Base-by-base conservation (phyloP, 2,113 vertebrate species). In the Erythrolamprus reginae region DNA sequence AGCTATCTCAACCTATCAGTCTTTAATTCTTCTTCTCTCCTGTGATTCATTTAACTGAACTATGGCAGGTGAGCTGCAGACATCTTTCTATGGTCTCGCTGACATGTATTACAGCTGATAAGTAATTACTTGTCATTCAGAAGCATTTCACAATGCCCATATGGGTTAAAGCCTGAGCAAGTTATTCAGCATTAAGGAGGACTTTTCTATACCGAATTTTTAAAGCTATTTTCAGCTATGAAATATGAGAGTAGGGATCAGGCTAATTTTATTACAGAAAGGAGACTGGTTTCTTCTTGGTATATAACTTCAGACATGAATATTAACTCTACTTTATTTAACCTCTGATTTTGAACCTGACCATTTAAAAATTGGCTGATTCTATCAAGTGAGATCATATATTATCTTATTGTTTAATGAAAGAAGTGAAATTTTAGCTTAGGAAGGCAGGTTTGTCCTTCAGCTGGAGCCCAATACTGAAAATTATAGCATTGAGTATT, bases 201-300 rank as follows among this genome's bases (percentile, higher is more conserved):
- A 53, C 65, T 38, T 91, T 82, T 47, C 12, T 28, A 84, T 58
- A 51, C 90, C n/a, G n/a, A n/a, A n/a, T n/a, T n/a, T n/a, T n/a
- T n/a, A n/a, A n/a, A n/a, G n/a, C n/a, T n/a, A n/a, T n/a, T n/a
- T n/a, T 94, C 58, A 86, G 84, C 89, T 92, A 82, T 33, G 91
- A n/a, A 24, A 84, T 89, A 94, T 65, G 89, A 90, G 94, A 0
- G 45, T 1, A 91, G 92, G 92, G 58, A 93, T 82, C 26, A 55
- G 88, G 92, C 82, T 96, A 19, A 86, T 94, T 97, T 96, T 95
- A 95, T 95, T 95, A 94, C 87, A 10, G 5, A 89, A 94, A 92
- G 33, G 90, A 94, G 87, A 94, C 84, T 92, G 93, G 96, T 95
- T 95, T 94, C 92, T 92, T 93, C 94, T 93, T 93, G 93, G 86